Evolutionary conservation across 2,113 vertebrate genomes (phyloP).

Genomic region (Mesocricetus auratus): DNA sequence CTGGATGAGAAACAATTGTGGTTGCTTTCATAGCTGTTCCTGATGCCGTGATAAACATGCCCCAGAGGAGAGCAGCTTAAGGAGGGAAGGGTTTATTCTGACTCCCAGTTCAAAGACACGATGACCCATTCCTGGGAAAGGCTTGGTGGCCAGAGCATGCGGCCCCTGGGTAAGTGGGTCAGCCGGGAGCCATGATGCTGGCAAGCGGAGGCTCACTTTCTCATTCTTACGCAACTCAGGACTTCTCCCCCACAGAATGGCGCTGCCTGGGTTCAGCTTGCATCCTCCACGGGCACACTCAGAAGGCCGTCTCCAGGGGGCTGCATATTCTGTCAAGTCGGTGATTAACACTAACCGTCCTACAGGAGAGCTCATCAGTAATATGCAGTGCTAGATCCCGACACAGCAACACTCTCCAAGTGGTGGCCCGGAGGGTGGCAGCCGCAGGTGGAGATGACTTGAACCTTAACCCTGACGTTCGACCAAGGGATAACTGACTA

Average conservation of each 20-base stretch:
- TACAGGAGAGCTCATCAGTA: no score
- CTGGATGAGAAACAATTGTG: background rate
- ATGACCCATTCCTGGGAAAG: no score
- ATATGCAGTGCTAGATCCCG: background rate
- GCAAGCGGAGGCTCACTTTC: no score
- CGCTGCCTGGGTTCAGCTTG: background rate
- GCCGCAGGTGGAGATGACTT: no score
- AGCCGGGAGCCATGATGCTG: background rate
- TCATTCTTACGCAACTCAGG: background rate
- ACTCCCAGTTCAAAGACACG: no score
- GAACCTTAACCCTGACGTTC: background rate
- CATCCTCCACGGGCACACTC: background rate
- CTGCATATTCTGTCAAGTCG: background rate
- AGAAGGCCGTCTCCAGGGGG: background rate
- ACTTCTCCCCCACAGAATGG: no score
- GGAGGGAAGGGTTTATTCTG: background rate
- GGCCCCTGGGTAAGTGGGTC: background rate
- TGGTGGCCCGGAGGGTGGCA: rapidly evolving
- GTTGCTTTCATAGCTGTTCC: background rate
- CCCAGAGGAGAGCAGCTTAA: no score
- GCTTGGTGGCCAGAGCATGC: background rate
- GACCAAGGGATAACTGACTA: background rate
- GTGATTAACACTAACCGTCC: background rate
- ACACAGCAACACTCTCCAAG: background rate
- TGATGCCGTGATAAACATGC: background rate